Evolutionary conservation across 2,113 vertebrate genomes (phyloP).

Genomic region (Arenaria interpres): DNA sequence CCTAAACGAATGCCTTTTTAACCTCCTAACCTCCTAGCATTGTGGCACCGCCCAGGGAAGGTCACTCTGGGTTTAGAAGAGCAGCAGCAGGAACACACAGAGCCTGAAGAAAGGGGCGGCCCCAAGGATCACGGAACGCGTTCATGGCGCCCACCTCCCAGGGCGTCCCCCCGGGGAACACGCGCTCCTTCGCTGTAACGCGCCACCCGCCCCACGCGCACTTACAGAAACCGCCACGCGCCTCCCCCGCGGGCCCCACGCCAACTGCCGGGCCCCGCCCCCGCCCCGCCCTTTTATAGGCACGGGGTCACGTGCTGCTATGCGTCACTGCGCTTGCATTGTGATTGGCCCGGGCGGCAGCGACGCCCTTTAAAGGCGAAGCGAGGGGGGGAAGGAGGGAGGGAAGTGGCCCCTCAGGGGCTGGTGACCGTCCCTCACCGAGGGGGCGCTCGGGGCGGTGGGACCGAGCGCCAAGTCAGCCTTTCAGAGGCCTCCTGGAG

Average conservation of each 20-base stretch:
- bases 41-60: not conserved
- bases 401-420: accelerated
- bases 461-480: no score
- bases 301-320: not conserved
- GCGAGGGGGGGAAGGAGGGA: accelerated
- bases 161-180: no score
- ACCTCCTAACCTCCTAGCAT: no score
- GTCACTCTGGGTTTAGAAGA: not conserved
- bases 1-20: not conserved
- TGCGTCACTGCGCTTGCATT: accelerated
- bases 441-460: not conserved
- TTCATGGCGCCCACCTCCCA: not conserved
- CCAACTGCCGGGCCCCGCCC: accelerated
- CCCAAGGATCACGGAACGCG: accelerated
- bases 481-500: not conserved
- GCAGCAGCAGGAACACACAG: not conserved
- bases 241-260: accelerated
- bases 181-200: no score
- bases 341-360: accelerated
- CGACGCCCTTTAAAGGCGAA: no score
- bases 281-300: not conserved
- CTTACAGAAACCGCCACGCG: accelerated
- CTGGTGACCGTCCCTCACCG: accelerated
- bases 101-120: accelerated
- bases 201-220: accelerated